These are phyloP conservation scores for Troides aeacus DNA, from an alignment of 2,888 invertebrate genomes.

Conservation along the genomic window DNA sequence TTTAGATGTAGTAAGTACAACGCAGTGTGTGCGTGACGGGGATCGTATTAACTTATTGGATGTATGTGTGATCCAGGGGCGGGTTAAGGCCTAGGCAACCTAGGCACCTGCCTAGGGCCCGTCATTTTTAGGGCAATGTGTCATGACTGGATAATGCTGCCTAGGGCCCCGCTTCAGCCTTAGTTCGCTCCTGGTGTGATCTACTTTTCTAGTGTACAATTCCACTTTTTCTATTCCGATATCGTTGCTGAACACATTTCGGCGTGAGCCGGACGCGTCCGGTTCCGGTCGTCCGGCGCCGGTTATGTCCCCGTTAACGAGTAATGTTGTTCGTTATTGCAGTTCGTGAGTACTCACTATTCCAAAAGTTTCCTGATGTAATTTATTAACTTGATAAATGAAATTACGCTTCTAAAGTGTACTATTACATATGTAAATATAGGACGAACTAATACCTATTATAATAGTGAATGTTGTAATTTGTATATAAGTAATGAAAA, in stretches of 20 bases:
- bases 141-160: no score
- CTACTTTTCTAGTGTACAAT: slow-evolving; percentile 69
- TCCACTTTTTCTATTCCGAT: slow-evolving; percentile 68
- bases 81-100: no score
- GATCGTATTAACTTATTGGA: slow-evolving; percentile 38
- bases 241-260: slow-evolving; percentile 32
- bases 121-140: no score
- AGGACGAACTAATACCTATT: slow-evolving; percentile 76
- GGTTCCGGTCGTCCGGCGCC: slow-evolving; percentile 27
- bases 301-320: slow-evolving; percentile 50
- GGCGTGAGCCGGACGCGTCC: slow-evolving; percentile 29
- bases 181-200: slow-evolving; percentile 25
- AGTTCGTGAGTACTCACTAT: slow-evolving; percentile 59
- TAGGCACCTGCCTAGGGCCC: no score
- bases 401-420: slow-evolving; percentile 79
- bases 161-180: no score
- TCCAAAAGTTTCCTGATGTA: slow-evolving; percentile 73
- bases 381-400: slow-evolving; percentile 71
- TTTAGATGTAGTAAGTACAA: slow-evolving; percentile 67
- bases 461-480: slow-evolving; percentile 80
- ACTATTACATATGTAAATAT: slow-evolving; percentile 78
- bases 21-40: slow-evolving; percentile 54
- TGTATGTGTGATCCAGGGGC: slow-evolving; percentile 31
- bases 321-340: slow-evolving; percentile 57
- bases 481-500: slow-evolving; percentile 80